phyloP scores from a whole-genome alignment of 2,113 vertebrate genomes.

The Charina bottae region DNA sequence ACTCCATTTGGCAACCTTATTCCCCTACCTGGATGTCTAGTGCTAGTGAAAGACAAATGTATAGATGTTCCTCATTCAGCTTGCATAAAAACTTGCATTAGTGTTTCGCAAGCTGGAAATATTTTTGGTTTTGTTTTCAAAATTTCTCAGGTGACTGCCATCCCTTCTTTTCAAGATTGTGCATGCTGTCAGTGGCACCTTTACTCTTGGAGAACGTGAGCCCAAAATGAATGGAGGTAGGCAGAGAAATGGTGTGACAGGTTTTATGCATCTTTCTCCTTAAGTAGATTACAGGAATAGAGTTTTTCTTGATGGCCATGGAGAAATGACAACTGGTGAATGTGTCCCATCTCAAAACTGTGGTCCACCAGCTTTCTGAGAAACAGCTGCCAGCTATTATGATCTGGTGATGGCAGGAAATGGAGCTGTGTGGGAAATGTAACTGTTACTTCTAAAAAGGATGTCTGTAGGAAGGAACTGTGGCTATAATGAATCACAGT shows the following conservation, averaged over 20 bases:
- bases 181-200: not conserved
- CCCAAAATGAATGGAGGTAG: no score
- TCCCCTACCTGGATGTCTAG: not conserved
- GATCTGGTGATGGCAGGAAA: not conserved
- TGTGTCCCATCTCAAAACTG: not conserved
- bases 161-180: not conserved
- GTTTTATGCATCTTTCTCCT: not conserved
- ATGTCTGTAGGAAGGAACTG: not conserved
- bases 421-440: constrained; percentile 21
- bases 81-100: not conserved
- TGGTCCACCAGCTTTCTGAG: not conserved
- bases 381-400: constrained; percentile 13
- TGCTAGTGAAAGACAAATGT: not conserved
- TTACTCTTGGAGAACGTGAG: not conserved
- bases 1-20: not conserved
- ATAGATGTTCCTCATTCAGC: not conserved
- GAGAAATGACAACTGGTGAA: not conserved
- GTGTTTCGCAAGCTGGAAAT: not conserved
- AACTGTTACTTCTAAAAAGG: constrained; percentile 3
- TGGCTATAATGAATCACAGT: not conserved
- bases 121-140: not conserved
- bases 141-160: not conserved
- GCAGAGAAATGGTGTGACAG: not conserved
- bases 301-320: not conserved
- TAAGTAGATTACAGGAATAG: not conserved